Percentiles rank a stretch among this genome's conserved stretches.
Evolutionary conservation across 2,113 vertebrate species (phyloP).

Genomic region (Stegastes partitus): DNA sequence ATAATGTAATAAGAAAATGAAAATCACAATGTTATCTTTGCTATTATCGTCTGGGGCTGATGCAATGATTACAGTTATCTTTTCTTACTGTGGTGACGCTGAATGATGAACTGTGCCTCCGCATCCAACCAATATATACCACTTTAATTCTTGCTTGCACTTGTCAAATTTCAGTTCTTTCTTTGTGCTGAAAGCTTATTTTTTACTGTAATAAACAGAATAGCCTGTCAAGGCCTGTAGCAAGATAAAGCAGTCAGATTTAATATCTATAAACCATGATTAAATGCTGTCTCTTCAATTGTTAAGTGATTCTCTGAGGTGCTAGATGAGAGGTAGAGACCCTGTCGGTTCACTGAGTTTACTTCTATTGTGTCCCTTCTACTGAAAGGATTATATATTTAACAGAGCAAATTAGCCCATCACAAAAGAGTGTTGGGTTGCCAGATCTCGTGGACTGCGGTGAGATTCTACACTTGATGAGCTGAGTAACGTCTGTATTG

Average conservation of each 20-base stretch:
- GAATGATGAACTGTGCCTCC: constrained; percentile 1
- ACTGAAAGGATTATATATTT: constrained; percentile 51
- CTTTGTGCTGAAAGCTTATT: neutral
- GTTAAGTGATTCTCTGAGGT: constrained; percentile 18
- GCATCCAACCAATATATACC: neutral
- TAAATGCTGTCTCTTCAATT: constrained; percentile 26
- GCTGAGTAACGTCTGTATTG: constrained; percentile 20
- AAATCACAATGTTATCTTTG: constrained; percentile 25
- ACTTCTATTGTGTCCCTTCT: constrained; percentile 16
- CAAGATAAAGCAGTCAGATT: constrained; percentile 31
- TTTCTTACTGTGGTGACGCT: neutral
- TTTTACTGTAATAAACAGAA: constrained; percentile 10
- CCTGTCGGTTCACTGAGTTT: constrained; percentile 9
- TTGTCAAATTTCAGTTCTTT: neutral
- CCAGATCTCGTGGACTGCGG: constrained; percentile 15
- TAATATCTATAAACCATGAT: constrained; percentile 11
- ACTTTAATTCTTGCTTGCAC: neutral
- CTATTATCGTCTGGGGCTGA: constrained; percentile 3
- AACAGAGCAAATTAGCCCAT: constrained; percentile 45
- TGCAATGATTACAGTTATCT: constrained; percentile 14
- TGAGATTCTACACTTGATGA: constrained; percentile 21
- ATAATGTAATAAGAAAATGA: constrained; percentile 22
- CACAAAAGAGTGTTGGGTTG: constrained; percentile 25
- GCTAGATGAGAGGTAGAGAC: constrained; percentile 6
- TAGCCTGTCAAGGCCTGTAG: neutral